A percentile compares a stretch with the other conserved stretches of the same genome.
phyloP scores from a whole-genome alignment of 2,797 vertebrate genomes.

The Telmatherina bonti region DNA sequence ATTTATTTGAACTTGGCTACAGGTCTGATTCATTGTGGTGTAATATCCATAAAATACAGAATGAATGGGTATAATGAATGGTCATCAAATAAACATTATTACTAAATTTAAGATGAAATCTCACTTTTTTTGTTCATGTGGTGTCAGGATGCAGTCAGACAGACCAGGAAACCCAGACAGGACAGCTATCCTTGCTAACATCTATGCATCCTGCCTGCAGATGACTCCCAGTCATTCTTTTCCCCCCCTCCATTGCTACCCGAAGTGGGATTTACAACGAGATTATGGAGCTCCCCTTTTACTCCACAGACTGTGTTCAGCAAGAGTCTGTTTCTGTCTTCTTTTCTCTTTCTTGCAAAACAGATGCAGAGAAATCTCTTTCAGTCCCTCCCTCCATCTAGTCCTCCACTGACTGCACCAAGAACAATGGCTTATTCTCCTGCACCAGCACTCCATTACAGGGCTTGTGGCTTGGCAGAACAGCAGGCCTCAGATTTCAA shows the following conservation, averaged over 20 bases:
- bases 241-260: slow-evolving; percentile 45
- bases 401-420: slow-evolving; percentile 73
- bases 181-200: slow-evolving; percentile 55
- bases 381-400: slow-evolving; percentile 58
- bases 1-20: neutral
- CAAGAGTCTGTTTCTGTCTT: slow-evolving; percentile 46
- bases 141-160: slow-evolving; percentile 43
- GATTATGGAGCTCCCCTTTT: slow-evolving; percentile 78
- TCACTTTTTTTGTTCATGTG: slow-evolving; percentile 22
- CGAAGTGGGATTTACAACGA: slow-evolving; percentile 73
- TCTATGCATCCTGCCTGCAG: slow-evolving; percentile 61
- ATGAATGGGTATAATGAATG: neutral
- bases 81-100: slow-evolving; percentile 15
- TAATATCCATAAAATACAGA: neutral
- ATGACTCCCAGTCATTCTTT: slow-evolving; percentile 68
- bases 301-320: slow-evolving; percentile 67
- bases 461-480: slow-evolving; percentile 92
- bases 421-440: slow-evolving; percentile 91
- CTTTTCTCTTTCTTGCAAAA: neutral
- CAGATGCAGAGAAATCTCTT: slow-evolving; percentile 26
- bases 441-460: slow-evolving; percentile 86
- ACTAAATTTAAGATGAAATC: neutral
- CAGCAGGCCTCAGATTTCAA: slow-evolving; percentile 91
- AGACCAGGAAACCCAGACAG: slow-evolving; percentile 50
- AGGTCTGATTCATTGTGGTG: neutral